phyloP scores from a whole-genome alignment of 2,113 vertebrate species.

The Rhinolophus sinicus region DNA sequence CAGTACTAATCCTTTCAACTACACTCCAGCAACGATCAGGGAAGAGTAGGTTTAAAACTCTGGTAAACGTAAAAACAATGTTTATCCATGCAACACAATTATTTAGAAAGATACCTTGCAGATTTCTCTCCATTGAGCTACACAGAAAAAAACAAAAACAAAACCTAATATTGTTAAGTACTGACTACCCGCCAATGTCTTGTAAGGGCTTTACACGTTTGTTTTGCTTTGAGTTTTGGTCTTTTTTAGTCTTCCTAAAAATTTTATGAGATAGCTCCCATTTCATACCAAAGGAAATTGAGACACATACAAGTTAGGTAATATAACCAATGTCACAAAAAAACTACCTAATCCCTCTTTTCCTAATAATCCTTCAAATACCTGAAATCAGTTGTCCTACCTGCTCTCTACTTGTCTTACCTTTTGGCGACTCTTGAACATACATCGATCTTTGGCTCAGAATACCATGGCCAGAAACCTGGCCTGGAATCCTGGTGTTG shows the following conservation, averaged over 20 bases:
- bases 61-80: neutral
- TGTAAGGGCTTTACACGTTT: neutral
- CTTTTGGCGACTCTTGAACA: neutral
- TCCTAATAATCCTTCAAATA: neutral
- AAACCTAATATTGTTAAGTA: neutral
- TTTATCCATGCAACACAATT: neutral
- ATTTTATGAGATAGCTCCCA: neutral
- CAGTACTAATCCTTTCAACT: neutral
- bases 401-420: neutral
- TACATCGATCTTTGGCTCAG: neutral
- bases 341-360: neutral
- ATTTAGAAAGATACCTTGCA: conserved; percentile 12
- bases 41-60: neutral
- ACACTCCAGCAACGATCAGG: neutral
- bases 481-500: neutral
- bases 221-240: too few relatives aligned
- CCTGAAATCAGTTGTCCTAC: neutral
- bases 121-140: neutral
- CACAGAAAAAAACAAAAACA: neutral
- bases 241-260: neutral
- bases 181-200: neutral
- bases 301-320: neutral
- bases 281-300: neutral
- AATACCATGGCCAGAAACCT: neutral
- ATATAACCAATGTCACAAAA: neutral